These are phyloP conservation scores for Danio choprae DNA, from an alignment of 2,797 vertebrate species.

Conservation along the genomic window DNA sequence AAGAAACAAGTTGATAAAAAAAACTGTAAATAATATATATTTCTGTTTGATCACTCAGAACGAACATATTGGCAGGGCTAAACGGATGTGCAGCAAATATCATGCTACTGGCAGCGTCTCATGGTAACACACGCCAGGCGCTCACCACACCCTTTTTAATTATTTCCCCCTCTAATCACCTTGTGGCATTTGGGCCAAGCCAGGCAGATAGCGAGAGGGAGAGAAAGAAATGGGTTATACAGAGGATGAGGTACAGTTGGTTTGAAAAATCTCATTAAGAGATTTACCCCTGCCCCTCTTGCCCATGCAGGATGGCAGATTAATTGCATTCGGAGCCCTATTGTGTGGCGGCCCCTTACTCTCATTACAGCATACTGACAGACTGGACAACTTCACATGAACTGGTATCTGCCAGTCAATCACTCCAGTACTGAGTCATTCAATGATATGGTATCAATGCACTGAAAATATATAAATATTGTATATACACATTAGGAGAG, in stretches of 20 bases:
- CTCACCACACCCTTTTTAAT: conserved; percentile 89
- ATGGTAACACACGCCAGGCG: conserved; percentile 61
- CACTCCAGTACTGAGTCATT: neutral
- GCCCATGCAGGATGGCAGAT: conserved; percentile 84
- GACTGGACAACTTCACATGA: neutral
- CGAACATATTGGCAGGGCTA: neutral
- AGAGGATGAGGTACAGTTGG: conserved; percentile 77
- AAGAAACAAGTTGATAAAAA: neutral
- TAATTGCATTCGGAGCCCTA: conserved; percentile 93
- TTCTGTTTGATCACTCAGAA: neutral
- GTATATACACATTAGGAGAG: neutral
- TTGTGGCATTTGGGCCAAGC: conserved; percentile 83
- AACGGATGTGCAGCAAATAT: conserved; percentile 25
- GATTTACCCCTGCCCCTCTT: conserved; percentile 89
- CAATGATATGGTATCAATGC: neutral
- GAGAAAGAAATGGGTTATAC: conserved; percentile 49
- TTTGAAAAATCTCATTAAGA: conserved; percentile 94
- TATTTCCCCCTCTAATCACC: conserved; percentile 93
- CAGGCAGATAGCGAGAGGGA: conserved; percentile 63
- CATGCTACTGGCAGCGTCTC: conserved; percentile 31
- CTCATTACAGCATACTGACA: conserved; percentile 71
- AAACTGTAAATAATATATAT: neutral
- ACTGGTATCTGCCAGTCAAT: conserved; percentile 1
- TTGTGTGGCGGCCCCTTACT: conserved; percentile 88
- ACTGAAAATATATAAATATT: conserved; percentile 2